Conservation (phyloP, 2,113 vertebrate genomes). For the Pygoscelis antarcticus region DNA sequence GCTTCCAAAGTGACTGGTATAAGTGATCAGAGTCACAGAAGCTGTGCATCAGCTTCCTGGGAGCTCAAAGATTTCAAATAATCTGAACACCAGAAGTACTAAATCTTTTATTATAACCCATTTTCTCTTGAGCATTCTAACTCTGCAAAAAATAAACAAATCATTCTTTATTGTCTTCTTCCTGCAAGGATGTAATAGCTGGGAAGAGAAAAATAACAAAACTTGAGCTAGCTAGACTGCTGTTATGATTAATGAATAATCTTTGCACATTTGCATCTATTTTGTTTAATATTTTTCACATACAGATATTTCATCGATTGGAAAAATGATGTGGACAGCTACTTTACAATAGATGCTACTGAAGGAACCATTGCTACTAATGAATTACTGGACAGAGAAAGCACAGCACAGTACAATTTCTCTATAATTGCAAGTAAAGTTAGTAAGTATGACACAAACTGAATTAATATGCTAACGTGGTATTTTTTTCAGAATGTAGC, state of each 20-base stretch:
- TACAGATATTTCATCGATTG: slow-evolving; percentile 94
- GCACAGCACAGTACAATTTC: slow-evolving; percentile 90
- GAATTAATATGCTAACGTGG: slow-evolving; percentile 22
- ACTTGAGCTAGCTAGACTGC: slow-evolving; percentile 18
- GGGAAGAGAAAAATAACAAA: slow-evolving; percentile 40
- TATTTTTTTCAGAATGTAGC: slow-evolving; percentile 15
- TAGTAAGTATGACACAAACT: slow-evolving; percentile 86
- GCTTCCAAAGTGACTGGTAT: not conserved
- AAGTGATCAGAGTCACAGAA: slow-evolving; percentile 35
- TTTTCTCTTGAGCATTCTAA: slow-evolving; percentile 61
- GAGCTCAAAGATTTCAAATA: slow-evolving; percentile 55
- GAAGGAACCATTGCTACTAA: slow-evolving; percentile 95
- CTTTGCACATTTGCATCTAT: slow-evolving; percentile 53
- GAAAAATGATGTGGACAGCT: slow-evolving; percentile 91
- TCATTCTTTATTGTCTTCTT: slow-evolving; percentile 65
- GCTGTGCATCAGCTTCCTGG: not conserved
- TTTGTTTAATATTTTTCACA: slow-evolving; percentile 38
- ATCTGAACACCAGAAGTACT: slow-evolving; percentile 50
- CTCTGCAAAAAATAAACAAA: slow-evolving; percentile 47
- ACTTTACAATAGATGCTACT: slow-evolving; percentile 91
- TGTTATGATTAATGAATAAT: slow-evolving; percentile 57
- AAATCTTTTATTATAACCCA: slow-evolving; percentile 63
- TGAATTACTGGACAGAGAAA: slow-evolving; percentile 92
- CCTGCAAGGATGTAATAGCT: slow-evolving; percentile 44
- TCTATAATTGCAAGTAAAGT: slow-evolving; percentile 95